Evolutionary conservation across 2,797 vertebrate species (phyloP), one percentile per base, ranked within the genome.

Genomic region (Squalus acanthias): DNA sequence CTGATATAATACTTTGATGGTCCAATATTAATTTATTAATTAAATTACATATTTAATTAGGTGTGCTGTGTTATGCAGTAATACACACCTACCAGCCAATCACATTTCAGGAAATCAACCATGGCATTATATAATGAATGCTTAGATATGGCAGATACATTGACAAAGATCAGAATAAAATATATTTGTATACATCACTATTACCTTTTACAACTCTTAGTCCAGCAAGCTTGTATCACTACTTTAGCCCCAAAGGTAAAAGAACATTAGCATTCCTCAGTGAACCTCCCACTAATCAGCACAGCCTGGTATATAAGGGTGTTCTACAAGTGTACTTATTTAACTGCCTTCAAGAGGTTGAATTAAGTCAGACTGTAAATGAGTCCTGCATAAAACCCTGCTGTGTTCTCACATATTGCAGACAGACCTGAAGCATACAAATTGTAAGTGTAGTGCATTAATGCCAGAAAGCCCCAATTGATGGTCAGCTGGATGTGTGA

Each of bases 1-100:
- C 94, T 95, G 94, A 95, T 95, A 76, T 95, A 70, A 95, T 76
- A 95, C 70, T 95, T 95, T 74, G 94, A 95, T 95, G 50, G 94
- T 95, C 94, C 94, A 95, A 95, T 95, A 95, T 95, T 95, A 95
- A 95, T 95, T 95, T 95, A 95, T 95, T 95, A 95, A 95, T 95
- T 95, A 95, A 95, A 95, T 95, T 95, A 95, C 94, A 95, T 76
- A 95, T 57, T 95, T 95, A 95, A 95, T 95, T 76, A 95, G 94
- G 94, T 95, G 94, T 95, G 94, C 50, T 72, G 50, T 95, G 94
- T 95, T 76, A 95, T 95, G 94, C 94, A 95, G 76, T 95, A 95
- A 95, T 76, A 76, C 94, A 95, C 94, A 95, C 94, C 94, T 26
- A 95, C 29, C 70, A 95, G 94, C 94, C 94, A 95, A 95, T 95